These are phyloP conservation scores for Gastrophysa polygoni DNA, from an alignment of 2,888 invertebrate species.

Conservation along the genomic window DNA sequence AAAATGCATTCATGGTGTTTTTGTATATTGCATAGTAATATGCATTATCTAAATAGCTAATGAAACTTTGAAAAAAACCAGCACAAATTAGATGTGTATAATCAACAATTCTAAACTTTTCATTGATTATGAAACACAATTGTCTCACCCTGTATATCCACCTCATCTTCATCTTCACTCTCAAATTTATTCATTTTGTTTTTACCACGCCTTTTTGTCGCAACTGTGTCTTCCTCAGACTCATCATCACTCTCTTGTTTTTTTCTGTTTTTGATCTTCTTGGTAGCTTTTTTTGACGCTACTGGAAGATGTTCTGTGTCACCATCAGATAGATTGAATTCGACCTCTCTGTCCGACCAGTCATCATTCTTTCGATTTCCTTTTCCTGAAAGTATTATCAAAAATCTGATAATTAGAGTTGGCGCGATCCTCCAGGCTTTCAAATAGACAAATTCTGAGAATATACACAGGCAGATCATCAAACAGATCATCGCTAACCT, in stretches of 20 bases:
- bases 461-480: too few relatives aligned
- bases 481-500: too few relatives aligned
- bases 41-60: too few relatives aligned
- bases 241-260: constrained; percentile 36
- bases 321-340: constrained; percentile 51
- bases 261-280: constrained; percentile 53
- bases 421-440: too few relatives aligned
- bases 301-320: constrained; percentile 35
- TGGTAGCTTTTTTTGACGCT: constrained; percentile 33
- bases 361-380: constrained; percentile 46
- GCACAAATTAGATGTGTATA: too few relatives aligned
- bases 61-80: too few relatives aligned
- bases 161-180: not conserved
- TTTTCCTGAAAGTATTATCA: constrained; percentile 26
- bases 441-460: too few relatives aligned
- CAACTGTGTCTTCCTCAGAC: constrained; percentile 49
- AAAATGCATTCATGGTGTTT: too few relatives aligned
- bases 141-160: not conserved
- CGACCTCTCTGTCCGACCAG: constrained; percentile 49
- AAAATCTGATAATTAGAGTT: not conserved
- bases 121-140: too few relatives aligned
- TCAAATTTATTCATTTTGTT: constrained; percentile 7
- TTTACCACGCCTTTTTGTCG: constrained; percentile 16
- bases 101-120: too few relatives aligned
- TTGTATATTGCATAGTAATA: too few relatives aligned